Conservation (phyloP, 2,888 invertebrate genomes). For the Idaea straminata region DNA sequence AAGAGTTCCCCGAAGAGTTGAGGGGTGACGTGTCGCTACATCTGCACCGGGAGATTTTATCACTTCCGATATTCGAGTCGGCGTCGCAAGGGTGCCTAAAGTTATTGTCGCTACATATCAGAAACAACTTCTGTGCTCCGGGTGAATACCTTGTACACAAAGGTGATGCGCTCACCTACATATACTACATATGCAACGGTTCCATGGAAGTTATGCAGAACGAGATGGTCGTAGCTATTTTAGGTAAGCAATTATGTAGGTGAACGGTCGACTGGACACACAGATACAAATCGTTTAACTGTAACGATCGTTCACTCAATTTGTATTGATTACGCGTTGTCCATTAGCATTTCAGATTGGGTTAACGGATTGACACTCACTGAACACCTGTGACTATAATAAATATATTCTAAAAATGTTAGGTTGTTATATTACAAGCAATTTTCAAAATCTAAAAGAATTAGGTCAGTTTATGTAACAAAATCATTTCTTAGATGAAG, state of each 20-base stretch:
- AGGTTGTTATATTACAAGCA: neutral
- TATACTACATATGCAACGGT: conserved; percentile 97
- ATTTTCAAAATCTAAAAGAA: neutral
- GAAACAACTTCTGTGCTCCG: conserved; percentile 97
- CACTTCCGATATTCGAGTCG: conserved; percentile 95
- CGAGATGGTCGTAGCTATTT: conserved; percentile 97
- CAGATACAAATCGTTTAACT: conserved; percentile 9
- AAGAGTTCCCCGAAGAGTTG: conserved; percentile 97
- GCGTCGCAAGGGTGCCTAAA: conserved; percentile 97
- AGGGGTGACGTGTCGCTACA: conserved; percentile 98
- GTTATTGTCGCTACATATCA: conserved; percentile 93
- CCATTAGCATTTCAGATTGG: conserved; percentile 3
- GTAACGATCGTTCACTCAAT: conserved; percentile 15
- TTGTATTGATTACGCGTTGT: conserved; percentile 17
- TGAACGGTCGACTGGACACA: neutral
- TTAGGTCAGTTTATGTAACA: neutral
- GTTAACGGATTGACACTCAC: neutral
- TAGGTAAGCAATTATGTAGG: conserved; percentile 83
- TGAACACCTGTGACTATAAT: neutral
- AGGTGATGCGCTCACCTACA: conserved; percentile 95
- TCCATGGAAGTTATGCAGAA: conserved; percentile 98
- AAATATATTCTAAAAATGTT: neutral
- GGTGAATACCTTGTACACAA: conserved; percentile 96
- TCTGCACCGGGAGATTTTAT: conserved; percentile 95
- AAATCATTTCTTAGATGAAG: neutral